phyloP scores from a whole-genome alignment of 2,797 vertebrate genomes.

The Poeciliopsis paucimaculata region DNA sequence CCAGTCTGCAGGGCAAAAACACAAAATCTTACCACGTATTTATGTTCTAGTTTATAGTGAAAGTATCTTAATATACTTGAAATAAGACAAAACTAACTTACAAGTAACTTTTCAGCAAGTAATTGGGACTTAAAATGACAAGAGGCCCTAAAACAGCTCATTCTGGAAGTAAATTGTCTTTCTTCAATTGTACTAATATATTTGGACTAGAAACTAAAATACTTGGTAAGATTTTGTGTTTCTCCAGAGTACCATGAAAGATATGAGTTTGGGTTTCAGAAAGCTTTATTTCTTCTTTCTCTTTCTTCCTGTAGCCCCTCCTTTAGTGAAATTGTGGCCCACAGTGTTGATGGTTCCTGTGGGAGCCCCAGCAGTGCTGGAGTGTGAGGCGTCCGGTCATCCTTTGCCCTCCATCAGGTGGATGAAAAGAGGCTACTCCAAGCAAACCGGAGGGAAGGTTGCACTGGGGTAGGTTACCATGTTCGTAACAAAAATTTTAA shows the following conservation, averaged over 20 bases:
- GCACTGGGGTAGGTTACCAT: constrained; percentile 60
- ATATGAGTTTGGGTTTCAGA: background rate
- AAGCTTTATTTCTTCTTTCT: background rate
- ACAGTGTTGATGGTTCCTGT: constrained; percentile 65
- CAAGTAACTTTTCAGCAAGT: too few species aligned
- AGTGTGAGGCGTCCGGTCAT: constrained; percentile 78
- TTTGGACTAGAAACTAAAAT: too few species aligned
- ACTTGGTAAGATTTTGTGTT: too few species aligned
- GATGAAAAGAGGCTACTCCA: constrained; percentile 77
- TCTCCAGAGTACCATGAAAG: too few species aligned
- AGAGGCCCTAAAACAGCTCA: too few species aligned
- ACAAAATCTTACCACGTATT: too few species aligned
- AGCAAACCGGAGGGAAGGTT: constrained; percentile 79
- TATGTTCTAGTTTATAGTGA: too few species aligned
- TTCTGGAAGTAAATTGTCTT: too few species aligned
- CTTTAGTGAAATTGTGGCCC: constrained; percentile 77
- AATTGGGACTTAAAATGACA: too few species aligned
- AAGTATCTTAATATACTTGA: too few species aligned
- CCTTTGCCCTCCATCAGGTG: constrained; percentile 78
- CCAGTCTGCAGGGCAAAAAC: background rate
- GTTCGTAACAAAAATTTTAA: background rate
- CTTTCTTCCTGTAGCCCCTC: constrained; percentile 64
- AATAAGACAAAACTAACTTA: too few species aligned
- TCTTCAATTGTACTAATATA: too few species aligned
- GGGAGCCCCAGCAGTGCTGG: constrained; percentile 73